A percentile compares a stretch with the other conserved stretches of the same genome.
These are phyloP conservation scores for Merluccius polli DNA, from an alignment of 2,797 vertebrate genomes.

Conservation along the genomic window DNA sequence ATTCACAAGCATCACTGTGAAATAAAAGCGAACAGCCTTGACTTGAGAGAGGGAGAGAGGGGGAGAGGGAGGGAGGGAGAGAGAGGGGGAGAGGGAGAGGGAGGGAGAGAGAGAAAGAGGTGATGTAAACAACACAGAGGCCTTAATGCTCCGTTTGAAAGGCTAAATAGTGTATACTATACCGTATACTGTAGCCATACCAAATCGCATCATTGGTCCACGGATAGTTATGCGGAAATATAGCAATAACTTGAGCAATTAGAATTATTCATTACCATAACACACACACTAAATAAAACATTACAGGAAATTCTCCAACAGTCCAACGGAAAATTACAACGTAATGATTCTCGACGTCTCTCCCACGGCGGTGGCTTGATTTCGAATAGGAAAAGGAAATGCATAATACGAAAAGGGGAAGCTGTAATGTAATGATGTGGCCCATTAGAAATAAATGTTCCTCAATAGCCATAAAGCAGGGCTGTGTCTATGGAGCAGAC, in stretches of 20 bases:
- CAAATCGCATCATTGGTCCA: neutral
- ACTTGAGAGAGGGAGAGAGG: neutral
- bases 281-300: neutral
- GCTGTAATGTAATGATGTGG: neutral
- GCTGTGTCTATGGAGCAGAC: neutral
- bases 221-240: neutral
- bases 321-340: neutral
- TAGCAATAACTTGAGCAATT: neutral
- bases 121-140: neutral
- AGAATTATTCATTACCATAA: neutral
- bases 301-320: neutral
- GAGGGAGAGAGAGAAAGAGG: neutral
- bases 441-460: neutral
- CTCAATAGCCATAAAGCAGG: neutral
- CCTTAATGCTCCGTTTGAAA: neutral
- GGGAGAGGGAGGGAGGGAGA: too few relatives aligned
- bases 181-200: neutral
- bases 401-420: neutral
- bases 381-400: neutral
- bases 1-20: neutral
- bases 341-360: neutral
- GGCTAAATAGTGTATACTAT: too few relatives aligned
- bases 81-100: neutral
- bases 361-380: neutral
- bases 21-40: neutral